A percentile compares a stretch with the other conserved stretches of the same genome.
These are phyloP conservation scores for Syrrhaptes paradoxus DNA, from an alignment of 2,113 vertebrate species.

Conservation along the genomic window DNA sequence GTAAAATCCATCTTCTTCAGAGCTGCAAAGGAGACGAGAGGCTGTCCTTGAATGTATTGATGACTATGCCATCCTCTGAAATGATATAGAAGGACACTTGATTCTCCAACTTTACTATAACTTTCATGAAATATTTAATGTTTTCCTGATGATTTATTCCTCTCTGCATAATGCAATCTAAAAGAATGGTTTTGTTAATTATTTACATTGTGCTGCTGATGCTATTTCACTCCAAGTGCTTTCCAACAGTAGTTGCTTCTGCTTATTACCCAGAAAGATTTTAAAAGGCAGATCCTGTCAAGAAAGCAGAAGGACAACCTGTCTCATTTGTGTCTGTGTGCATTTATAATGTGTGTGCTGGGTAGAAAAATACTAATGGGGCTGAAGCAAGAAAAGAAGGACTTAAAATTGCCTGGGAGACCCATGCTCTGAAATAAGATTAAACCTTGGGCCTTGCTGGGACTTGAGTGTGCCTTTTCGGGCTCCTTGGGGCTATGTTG, in stretches of 20 bases:
- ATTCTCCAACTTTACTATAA: slow-evolving; percentile 41
- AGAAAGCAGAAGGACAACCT: slow-evolving; percentile 21
- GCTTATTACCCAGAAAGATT: not conserved
- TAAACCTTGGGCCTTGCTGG: not conserved
- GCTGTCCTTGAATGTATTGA: not conserved
- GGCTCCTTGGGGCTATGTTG: not conserved
- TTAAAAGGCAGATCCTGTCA: slow-evolving; percentile 24
- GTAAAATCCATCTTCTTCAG: not conserved
- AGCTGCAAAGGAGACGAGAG: not conserved
- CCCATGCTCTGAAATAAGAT: not conserved
- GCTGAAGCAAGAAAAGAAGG: not conserved
- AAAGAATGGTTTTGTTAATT: slow-evolving; percentile 58
- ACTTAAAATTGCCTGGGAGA: not conserved
- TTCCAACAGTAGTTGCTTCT: not conserved
- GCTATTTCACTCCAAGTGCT: slow-evolving; percentile 22
- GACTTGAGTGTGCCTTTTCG: not conserved
- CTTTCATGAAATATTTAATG: slow-evolving; percentile 62
- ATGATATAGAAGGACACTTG: slow-evolving; percentile 5
- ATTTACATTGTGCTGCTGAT: slow-evolving; percentile 41
- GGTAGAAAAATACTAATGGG: not conserved
- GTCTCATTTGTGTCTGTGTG: not conserved
- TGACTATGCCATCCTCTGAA: slow-evolving; percentile 39
- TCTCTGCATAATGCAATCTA: slow-evolving; percentile 31
- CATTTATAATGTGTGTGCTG: not conserved
- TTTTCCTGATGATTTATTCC: slow-evolving; percentile 60